Percentiles rank a stretch among this genome's conserved stretches.
Evolutionary conservation across 2,888 invertebrate species (phyloP).

Genomic region (Rhorus exstirpatorius): DNA sequence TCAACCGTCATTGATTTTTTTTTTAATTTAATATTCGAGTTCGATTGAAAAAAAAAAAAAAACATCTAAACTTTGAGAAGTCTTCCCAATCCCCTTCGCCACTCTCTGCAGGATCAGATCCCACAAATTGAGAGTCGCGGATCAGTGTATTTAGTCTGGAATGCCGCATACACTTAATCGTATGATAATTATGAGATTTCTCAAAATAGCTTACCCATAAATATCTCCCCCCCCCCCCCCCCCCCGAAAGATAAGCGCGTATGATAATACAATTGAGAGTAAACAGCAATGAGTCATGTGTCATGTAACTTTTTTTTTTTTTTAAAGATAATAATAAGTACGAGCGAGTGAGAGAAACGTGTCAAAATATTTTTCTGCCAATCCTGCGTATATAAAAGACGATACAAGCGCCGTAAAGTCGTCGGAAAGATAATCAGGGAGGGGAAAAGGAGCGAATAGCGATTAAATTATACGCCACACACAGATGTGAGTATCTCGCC

Average conservation of each 20-base stretch:
- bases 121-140: too few species aligned
- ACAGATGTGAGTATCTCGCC: conserved; percentile 54
- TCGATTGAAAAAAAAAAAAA: too few species aligned
- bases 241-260: too few species aligned
- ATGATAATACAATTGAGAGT: conserved; percentile 26
- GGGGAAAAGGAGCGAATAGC: conserved; percentile 22
- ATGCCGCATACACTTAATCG: too few species aligned
- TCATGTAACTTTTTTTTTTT: conserved; percentile 2
- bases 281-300: background rate
- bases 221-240: too few species aligned
- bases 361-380: conserved; percentile 53
- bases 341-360: conserved; percentile 15
- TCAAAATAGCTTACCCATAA: background rate
- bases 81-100: too few species aligned
- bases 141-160: too few species aligned
- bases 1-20: too few species aligned
- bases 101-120: too few species aligned
- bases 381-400: background rate
- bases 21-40: too few species aligned
- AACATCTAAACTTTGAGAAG: too few species aligned
- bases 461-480: conserved; percentile 69
- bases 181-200: too few species aligned
- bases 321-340: conserved; percentile 12
- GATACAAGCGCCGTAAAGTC: conserved; percentile 23
- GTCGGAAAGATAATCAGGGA: conserved; percentile 27